Percentiles rank a stretch among this genome's conserved stretches.
These are phyloP conservation scores for Rhea americana DNA, from an alignment of 2,113 vertebrate species.

Conservation along the genomic window DNA sequence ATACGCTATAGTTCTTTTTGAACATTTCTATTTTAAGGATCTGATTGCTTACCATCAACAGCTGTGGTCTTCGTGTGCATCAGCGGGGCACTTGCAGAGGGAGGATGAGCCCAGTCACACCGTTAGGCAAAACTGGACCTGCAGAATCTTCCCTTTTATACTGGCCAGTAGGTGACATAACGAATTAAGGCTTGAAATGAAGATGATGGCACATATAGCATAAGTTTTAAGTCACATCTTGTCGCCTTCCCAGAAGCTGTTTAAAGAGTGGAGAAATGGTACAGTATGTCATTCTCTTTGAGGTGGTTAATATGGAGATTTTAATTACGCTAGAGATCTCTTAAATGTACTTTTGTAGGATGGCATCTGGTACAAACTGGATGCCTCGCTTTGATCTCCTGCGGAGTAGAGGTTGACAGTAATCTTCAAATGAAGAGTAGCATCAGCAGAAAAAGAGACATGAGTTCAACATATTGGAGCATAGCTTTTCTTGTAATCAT, in stretches of 20 bases:
- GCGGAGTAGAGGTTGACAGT: slow-evolving; percentile 36
- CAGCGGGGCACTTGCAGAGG: background rate
- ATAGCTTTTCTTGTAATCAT: slow-evolving; percentile 39
- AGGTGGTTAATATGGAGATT: background rate
- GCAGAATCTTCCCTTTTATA: background rate
- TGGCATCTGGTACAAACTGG: slow-evolving; percentile 49
- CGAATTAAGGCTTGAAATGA: slow-evolving; percentile 31
- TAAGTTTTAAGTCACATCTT: slow-evolving; percentile 12
- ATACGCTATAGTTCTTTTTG: background rate
- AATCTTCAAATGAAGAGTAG: slow-evolving; percentile 60
- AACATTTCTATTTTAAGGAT: background rate
- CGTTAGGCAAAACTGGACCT: background rate
- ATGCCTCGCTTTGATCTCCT: slow-evolving; percentile 44
- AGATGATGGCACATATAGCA: background rate
- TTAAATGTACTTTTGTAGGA: slow-evolving; percentile 46
- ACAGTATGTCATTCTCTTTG: slow-evolving; percentile 14
- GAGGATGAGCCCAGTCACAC: background rate
- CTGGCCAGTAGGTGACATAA: background rate
- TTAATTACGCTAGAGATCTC: slow-evolving; percentile 43
- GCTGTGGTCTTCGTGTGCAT: background rate
- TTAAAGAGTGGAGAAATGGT: background rate
- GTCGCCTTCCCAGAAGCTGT: slow-evolving; percentile 9
- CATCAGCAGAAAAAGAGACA: slow-evolving; percentile 62
- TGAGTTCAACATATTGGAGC: slow-evolving; percentile 53
- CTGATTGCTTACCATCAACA: background rate